Percentiles rank a stretch among this genome's conserved stretches.
Evolutionary conservation across 2,113 vertebrate species (phyloP).

Genomic region (Pterophyllum scalare): DNA sequence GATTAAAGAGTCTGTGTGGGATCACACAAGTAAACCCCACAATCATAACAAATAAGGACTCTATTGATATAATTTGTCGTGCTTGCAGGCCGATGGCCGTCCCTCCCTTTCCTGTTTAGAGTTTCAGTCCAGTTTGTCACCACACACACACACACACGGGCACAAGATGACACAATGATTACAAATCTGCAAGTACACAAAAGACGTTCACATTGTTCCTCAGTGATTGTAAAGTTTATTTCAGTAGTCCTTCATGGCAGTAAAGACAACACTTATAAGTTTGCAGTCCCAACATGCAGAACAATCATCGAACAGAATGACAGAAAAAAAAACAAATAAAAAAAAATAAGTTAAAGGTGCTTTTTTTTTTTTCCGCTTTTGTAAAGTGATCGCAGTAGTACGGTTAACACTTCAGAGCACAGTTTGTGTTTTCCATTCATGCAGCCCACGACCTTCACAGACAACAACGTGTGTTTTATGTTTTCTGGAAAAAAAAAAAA

Average conservation of each 20-base stretch:
- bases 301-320: slow-evolving; percentile 87
- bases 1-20: background rate
- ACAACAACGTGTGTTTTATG: slow-evolving; percentile 76
- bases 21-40: slow-evolving; percentile 6
- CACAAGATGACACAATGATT: background rate
- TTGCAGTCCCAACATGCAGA: slow-evolving; percentile 97
- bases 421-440: slow-evolving; percentile 85
- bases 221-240: slow-evolving; percentile 81
- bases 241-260: slow-evolving; percentile 86
- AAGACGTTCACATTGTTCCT: slow-evolving; percentile 28
- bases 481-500: slow-evolving; percentile 48
- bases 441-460: slow-evolving; percentile 86
- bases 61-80: slow-evolving; percentile 21
- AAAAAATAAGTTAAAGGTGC: slow-evolving; percentile 82
- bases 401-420: slow-evolving; percentile 83
- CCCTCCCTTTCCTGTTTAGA: slow-evolving; percentile 75
- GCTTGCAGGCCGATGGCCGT: background rate
- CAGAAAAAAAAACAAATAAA: slow-evolving; percentile 77
- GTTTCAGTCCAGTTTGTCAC: slow-evolving; percentile 54
- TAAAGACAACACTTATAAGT: slow-evolving; percentile 95
- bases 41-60: slow-evolving; percentile 30
- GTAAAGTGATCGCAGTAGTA: slow-evolving; percentile 84
- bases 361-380: slow-evolving; percentile 83
- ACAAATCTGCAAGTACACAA: background rate
- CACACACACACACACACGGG: background rate